Evolutionary conservation across 2,888 invertebrate species (phyloP).

Genomic region (Drosophila paramelanica): DNA sequence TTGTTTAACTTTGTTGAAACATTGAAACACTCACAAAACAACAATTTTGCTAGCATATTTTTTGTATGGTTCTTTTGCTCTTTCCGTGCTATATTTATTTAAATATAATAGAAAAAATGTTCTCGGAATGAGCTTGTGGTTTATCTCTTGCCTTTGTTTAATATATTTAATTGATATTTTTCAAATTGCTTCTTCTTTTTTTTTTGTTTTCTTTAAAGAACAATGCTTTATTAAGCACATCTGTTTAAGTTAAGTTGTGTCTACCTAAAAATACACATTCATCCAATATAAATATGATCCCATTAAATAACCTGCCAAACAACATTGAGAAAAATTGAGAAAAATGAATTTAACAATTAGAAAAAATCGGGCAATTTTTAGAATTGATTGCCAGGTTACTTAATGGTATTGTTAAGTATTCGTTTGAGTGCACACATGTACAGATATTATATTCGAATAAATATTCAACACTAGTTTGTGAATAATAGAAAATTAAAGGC

Average conservation of each 20-base stretch:
- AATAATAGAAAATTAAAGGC: conserved; percentile 69
- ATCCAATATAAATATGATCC: conserved; percentile 9
- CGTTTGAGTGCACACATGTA: conserved; percentile 10
- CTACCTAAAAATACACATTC: conserved; percentile 47
- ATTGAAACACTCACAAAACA: conserved; percentile 25
- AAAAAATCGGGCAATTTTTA: neutral
- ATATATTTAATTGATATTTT: neutral
- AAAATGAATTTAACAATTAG: neutral
- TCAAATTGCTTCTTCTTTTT: neutral
- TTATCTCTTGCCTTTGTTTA: neutral
- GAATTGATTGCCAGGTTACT: neutral
- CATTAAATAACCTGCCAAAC: conserved; percentile 15
- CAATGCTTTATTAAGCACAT: conserved; percentile 20
- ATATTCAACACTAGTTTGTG: conserved; percentile 31
- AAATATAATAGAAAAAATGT: conserved; percentile 5
- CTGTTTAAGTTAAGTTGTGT: conserved; percentile 25
- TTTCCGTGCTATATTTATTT: conserved; percentile 2
- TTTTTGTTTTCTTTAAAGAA: conserved; percentile 15
- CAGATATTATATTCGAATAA: conserved; percentile 13
- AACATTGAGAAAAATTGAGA: neutral
- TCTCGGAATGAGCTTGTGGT: conserved; percentile 4
- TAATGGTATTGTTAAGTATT: conserved; percentile 23
- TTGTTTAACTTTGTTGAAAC: conserved; percentile 27
- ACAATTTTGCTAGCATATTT: conserved; percentile 23
- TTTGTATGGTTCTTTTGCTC: neutral